Evolutionary conservation across 2,888 invertebrate species (phyloP).

Genomic region (Heteromyza rotundicornis): DNA sequence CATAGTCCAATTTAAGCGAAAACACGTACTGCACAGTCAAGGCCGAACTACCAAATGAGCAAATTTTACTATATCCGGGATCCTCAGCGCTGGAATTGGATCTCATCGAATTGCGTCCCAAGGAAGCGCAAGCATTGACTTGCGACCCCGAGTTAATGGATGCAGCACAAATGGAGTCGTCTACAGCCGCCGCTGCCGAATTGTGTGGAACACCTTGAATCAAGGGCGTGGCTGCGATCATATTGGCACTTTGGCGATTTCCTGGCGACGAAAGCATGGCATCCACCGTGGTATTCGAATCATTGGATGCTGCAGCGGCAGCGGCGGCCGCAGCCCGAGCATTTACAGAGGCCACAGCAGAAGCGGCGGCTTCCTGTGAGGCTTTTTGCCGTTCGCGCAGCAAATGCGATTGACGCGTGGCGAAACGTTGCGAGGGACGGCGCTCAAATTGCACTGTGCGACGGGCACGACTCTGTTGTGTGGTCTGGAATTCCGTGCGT

Average conservation of each 20-base stretch:
- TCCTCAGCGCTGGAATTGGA: slow-evolving; percentile 63
- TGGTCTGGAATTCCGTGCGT: slow-evolving; percentile 97
- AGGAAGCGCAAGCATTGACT: slow-evolving; percentile 50
- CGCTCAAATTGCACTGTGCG: slow-evolving; percentile 96
- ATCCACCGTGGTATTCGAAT: slow-evolving; percentile 37
- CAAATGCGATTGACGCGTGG: slow-evolving; percentile 89
- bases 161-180: slow-evolving; percentile 47
- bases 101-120: slow-evolving; percentile 61
- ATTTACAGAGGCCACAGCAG: slow-evolving; percentile 51
- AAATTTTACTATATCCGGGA: slow-evolving; percentile 59
- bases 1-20: not conserved
- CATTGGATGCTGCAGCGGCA: slow-evolving; percentile 42
- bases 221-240: slow-evolving; percentile 51
- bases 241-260: slow-evolving; percentile 40
- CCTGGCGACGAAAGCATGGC: slow-evolving; percentile 41
- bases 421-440: slow-evolving; percentile 95
- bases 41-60: slow-evolving; percentile 64
- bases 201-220: slow-evolving; percentile 61
- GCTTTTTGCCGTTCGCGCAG: slow-evolving; percentile 75
- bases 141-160: slow-evolving; percentile 54
- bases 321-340: slow-evolving; percentile 53
- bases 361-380: slow-evolving; percentile 53
- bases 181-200: slow-evolving; percentile 48
- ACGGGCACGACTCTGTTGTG: slow-evolving; percentile 86
- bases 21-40: slow-evolving; percentile 56